phyloP scores from a whole-genome alignment of 2,888 invertebrate genomes.

The Papilio protenor region DNA sequence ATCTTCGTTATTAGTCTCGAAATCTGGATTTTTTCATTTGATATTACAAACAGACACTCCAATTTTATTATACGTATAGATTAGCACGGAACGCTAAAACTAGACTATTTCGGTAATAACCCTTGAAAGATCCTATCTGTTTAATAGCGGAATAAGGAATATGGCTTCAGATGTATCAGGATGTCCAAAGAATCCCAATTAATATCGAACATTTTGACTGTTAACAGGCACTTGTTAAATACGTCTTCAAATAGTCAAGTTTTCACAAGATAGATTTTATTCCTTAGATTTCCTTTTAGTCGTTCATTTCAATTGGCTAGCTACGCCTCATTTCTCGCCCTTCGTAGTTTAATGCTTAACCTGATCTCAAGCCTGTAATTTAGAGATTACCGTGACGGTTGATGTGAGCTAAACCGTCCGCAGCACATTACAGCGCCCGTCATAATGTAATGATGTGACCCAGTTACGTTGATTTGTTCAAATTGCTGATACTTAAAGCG shows the following conservation, averaged over 20 bases:
- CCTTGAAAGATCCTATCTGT: not conserved
- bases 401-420: constrained; percentile 32
- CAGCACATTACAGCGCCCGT: constrained; percentile 53
- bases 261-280: not conserved
- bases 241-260: not conserved
- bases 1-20: no score
- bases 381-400: constrained; percentile 40
- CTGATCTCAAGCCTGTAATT: constrained; percentile 27
- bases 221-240: not conserved
- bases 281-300: not conserved
- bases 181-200: no score
- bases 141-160: not conserved
- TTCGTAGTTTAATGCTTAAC: constrained; percentile 31
- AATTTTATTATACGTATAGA: no score
- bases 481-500: constrained; percentile 71
- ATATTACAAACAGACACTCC: no score
- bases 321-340: not conserved
- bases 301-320: constrained; percentile 1
- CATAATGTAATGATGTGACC: constrained; percentile 70
- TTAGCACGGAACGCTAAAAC: not conserved
- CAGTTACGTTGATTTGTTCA: constrained; percentile 76
- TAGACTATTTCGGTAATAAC: not conserved
- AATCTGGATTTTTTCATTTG: no score
- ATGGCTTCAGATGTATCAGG: not conserved
- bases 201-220: no score